phyloP scores from a whole-genome alignment of 2,113 vertebrate species.

The Pithys albifrons region DNA sequence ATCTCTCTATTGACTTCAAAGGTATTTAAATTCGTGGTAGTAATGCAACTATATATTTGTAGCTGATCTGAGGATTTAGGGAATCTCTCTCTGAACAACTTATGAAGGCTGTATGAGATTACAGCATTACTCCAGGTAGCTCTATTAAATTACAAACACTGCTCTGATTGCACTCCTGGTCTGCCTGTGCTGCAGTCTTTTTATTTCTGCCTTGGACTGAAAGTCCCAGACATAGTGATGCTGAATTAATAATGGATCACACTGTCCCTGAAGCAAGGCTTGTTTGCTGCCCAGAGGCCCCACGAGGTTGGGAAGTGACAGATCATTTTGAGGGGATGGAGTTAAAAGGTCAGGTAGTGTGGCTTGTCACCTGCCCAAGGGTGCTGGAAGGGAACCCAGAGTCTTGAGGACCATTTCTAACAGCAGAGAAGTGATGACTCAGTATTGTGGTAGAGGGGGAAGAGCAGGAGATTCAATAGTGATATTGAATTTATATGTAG shows the following conservation, averaged over 20 bases:
- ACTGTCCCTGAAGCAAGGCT: not conserved
- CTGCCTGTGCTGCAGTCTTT: slow-evolving; percentile 25
- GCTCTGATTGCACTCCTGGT: not conserved
- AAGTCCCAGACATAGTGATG: not conserved
- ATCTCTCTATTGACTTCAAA: slow-evolving; percentile 39
- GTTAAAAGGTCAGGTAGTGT: not conserved
- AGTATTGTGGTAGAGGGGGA: not conserved
- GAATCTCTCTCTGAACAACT: slow-evolving; percentile 16
- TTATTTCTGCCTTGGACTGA: slow-evolving; percentile 37
- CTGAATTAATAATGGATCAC: slow-evolving; percentile 46
- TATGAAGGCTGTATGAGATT: slow-evolving; percentile 21
- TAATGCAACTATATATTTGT: slow-evolving; percentile 38
- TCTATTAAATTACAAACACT: slow-evolving; percentile 37
- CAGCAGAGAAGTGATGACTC: not conserved
- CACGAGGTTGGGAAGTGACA: not conserved
- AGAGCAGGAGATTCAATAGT: not conserved
- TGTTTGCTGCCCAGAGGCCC: not conserved
- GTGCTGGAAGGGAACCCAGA: not conserved
- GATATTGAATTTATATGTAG: not conserved
- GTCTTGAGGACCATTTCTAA: not conserved
- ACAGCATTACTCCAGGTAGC: slow-evolving; percentile 26
- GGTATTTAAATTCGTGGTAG: slow-evolving; percentile 8
- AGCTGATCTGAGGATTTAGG: slow-evolving; percentile 52
- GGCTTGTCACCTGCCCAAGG: not conserved
- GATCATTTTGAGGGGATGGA: not conserved